Percentiles rank a stretch among this genome's conserved stretches.
These are phyloP conservation scores for Pedicia rivosa DNA, from an alignment of 2,888 invertebrate species.

Conservation along the genomic window DNA sequence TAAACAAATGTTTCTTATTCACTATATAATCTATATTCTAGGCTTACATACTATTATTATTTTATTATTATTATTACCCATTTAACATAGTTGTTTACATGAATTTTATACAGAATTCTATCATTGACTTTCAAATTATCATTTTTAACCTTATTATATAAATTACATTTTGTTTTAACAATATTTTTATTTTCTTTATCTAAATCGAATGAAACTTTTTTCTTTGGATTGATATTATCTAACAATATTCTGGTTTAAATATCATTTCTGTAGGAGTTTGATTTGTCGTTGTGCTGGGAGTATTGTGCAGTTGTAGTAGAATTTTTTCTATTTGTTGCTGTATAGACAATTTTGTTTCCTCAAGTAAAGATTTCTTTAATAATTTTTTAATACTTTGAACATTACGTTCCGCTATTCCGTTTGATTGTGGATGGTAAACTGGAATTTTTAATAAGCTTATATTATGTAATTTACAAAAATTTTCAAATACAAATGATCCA, in stretches of 20 bases:
- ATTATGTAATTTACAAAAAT: constrained; percentile 4
- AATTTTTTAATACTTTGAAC: not conserved
- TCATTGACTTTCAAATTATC: too few species aligned
- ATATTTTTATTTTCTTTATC: too few species aligned
- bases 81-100: too few species aligned
- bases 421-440: constrained; percentile 8
- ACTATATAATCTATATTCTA: too few species aligned
- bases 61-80: too few species aligned
- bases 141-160: too few species aligned
- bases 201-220: too few species aligned
- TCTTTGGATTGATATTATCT: not conserved
- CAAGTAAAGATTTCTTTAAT: not conserved
- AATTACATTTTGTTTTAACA: too few species aligned
- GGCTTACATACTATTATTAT: too few species aligned
- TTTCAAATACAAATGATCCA: not conserved
- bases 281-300: not conserved
- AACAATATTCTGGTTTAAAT: not conserved
- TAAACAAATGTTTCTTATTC: too few species aligned
- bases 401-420: constrained; percentile 8
- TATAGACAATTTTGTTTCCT: not conserved
- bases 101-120: too few species aligned
- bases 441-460: constrained; percentile 7
- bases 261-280: not conserved
- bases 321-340: not conserved
- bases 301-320: not conserved